phyloP scores from a whole-genome alignment of 2,113 vertebrate species.

The Thryonomys swinderianus region DNA sequence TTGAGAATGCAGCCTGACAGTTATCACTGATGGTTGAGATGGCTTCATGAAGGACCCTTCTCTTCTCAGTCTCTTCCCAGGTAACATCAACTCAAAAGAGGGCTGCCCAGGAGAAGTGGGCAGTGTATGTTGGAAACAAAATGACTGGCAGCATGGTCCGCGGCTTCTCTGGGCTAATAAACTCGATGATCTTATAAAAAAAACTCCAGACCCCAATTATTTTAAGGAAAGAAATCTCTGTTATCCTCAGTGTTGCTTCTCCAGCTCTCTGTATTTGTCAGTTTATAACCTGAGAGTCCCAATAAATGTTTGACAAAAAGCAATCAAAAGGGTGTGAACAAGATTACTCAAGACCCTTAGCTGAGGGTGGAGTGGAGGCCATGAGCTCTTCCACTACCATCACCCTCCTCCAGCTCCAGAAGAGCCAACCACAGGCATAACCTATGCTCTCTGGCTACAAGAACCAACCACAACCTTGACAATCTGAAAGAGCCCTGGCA shows the following conservation, averaged over 20 bases:
- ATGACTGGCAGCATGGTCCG: not conserved
- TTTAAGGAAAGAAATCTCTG: slow-evolving; percentile 4
- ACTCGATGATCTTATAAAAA: not conserved
- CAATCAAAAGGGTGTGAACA: not conserved
- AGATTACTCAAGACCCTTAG: not conserved
- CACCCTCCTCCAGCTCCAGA: not conserved
- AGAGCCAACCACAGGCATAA: not conserved
- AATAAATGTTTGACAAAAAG: not conserved
- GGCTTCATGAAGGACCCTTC: not conserved
- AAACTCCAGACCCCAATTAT: not conserved
- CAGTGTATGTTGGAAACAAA: not conserved
- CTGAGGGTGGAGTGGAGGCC: not conserved
- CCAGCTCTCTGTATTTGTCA: not conserved
- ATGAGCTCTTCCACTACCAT: not conserved
- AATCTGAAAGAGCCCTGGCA: not conserved
- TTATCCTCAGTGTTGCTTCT: not conserved
- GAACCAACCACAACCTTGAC: not conserved
- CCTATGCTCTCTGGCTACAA: not conserved
- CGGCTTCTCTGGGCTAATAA: not conserved
- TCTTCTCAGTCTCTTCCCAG: not conserved
- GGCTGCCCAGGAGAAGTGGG: not conserved
- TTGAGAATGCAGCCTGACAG: not conserved
- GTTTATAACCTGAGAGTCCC: not conserved
- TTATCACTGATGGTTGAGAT: not conserved
- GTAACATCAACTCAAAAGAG: not conserved